These are phyloP conservation scores for Chunga burmeisteri DNA, from an alignment of 2,113 vertebrate species.

Conservation along the genomic window DNA sequence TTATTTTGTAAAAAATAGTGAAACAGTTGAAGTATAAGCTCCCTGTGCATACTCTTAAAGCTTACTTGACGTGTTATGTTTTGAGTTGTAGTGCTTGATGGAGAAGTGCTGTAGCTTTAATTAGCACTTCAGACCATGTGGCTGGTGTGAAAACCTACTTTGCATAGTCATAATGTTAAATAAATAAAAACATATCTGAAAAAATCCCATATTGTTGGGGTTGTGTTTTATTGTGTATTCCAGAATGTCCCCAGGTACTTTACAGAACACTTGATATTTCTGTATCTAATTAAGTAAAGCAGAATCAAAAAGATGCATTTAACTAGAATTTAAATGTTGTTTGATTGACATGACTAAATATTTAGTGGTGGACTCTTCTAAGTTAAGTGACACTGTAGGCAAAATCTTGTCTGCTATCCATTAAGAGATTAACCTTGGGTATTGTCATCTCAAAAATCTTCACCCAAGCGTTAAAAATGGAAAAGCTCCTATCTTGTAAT, in stretches of 20 bases:
- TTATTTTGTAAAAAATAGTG: not conserved
- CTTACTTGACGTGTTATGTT: not conserved
- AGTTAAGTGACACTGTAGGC: not conserved
- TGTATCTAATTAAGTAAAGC: not conserved
- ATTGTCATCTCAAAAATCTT: not conserved
- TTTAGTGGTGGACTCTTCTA: not conserved
- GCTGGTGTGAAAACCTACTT: not conserved
- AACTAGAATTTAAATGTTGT: not conserved
- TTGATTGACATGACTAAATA: conserved; percentile 1
- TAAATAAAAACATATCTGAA: not conserved
- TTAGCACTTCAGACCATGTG: not conserved
- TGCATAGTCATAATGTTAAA: not conserved
- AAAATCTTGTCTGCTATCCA: not conserved
- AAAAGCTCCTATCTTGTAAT: not conserved
- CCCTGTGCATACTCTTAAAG: not conserved
- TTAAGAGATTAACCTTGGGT: not conserved
- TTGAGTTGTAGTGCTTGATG: not conserved
- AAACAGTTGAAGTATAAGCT: not conserved
- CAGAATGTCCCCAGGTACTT: not conserved
- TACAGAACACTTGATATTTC: not conserved
- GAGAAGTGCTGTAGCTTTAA: not conserved
- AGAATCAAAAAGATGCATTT: not conserved
- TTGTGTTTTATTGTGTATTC: not conserved
- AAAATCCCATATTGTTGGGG: not conserved
- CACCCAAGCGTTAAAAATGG: not conserved